Evolutionary conservation across 2,888 invertebrate genomes (phyloP).

Genomic region (Sceliomorpha sp.): DNA sequence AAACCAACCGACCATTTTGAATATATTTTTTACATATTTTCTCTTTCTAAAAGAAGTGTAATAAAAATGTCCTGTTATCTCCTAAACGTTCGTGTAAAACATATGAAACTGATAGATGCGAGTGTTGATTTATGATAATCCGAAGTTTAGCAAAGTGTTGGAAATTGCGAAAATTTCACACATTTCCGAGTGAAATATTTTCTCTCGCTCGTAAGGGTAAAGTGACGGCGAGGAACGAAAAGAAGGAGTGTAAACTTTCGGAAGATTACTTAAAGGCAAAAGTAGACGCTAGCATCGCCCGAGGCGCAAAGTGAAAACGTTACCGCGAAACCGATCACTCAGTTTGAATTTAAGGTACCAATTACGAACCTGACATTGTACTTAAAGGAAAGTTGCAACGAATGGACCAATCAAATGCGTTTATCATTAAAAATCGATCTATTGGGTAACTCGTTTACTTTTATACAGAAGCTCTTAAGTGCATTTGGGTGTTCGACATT

Average conservation of each 20-base stretch:
- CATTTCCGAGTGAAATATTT: constrained; percentile 53
- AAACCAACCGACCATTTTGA: too few relatives aligned
- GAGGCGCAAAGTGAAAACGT: constrained; percentile 55
- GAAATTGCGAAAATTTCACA: constrained; percentile 34
- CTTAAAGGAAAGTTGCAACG: constrained; percentile 5
- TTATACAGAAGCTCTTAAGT: neutral
- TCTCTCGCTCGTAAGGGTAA: constrained; percentile 33
- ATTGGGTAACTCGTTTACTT: neutral
- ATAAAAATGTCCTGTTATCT: too few relatives aligned
- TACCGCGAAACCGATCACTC: constrained; percentile 48
- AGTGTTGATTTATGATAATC: neutral
- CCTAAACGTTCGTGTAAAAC: too few relatives aligned
- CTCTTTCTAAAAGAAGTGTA: too few relatives aligned
- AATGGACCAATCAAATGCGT: constrained; percentile 7
- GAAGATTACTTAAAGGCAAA: constrained; percentile 55
- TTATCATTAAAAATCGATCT: constrained; percentile 15
- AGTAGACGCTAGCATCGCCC: constrained; percentile 51
- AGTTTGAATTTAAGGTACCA: constrained; percentile 36
- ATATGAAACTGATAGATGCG: too few relatives aligned
- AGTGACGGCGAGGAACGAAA: constrained; percentile 29
- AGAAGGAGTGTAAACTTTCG: constrained; percentile 54
- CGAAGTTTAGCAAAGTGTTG: constrained; percentile 11
- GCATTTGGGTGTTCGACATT: neutral
- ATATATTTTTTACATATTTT: too few relatives aligned
- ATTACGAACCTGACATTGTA: constrained; percentile 21